Percentiles rank a stretch among this genome's conserved stretches.
phyloP scores from a whole-genome alignment of 2,888 invertebrate species.

The Drosophila mercatorum region DNA sequence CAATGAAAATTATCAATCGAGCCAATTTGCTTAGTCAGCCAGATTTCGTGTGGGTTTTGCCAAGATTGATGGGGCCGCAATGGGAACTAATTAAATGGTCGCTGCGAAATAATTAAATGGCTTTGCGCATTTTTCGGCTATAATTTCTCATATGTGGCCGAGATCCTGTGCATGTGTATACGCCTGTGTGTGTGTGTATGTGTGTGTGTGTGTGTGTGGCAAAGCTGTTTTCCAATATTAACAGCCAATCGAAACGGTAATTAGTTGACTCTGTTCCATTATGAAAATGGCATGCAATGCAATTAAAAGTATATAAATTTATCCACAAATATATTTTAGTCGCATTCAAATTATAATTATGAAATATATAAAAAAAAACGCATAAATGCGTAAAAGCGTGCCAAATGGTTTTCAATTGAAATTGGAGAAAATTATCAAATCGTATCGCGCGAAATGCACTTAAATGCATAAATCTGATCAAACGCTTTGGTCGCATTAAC shows the following conservation, averaged over 20 bases:
- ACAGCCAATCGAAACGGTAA: conserved; percentile 61
- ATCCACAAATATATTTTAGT: conserved; percentile 13
- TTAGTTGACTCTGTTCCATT: conserved; percentile 68
- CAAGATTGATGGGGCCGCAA: conserved; percentile 29
- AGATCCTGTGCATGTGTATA: conserved; percentile 12
- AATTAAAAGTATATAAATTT: conserved; percentile 74
- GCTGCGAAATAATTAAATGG: conserved; percentile 61
- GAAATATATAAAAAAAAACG: conserved; percentile 35
- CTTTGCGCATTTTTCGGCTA: conserved; percentile 58
- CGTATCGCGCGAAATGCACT: conserved; percentile 51
- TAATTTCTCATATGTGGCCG: conserved; percentile 37
- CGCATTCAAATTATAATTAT: conserved; percentile 59
- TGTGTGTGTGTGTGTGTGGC: conserved; percentile 6
- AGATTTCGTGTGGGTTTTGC: conserved; percentile 33
- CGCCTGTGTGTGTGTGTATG: not conserved
- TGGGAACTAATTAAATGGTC: conserved; percentile 60
- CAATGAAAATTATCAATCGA: conserved; percentile 76
- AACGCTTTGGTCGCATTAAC: conserved; percentile 62
- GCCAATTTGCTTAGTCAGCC: conserved; percentile 57
- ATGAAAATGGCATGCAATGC: conserved; percentile 63
- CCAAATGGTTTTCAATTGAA: conserved; percentile 71
- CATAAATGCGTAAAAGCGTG: conserved; percentile 51
- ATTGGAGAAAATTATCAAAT: conserved; percentile 67
- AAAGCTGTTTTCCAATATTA: conserved; percentile 52
- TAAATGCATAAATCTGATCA: conserved; percentile 71